Base-by-base conservation (phyloP, 2,888 invertebrate species). In the Galerucella calmariensis region DNA sequence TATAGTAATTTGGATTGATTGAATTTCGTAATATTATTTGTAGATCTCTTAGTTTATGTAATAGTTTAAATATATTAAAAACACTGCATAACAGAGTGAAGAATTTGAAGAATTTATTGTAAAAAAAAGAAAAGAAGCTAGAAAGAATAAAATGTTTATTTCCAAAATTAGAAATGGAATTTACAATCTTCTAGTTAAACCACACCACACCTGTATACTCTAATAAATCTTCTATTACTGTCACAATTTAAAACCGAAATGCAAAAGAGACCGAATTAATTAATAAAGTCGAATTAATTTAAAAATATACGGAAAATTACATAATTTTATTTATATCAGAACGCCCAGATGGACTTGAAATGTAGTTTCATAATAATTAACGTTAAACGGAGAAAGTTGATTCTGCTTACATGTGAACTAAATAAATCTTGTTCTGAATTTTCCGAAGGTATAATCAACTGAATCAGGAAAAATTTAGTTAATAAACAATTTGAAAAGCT, bases 391-490 rank as follows among this genome's bases (percentile, higher is more conserved):
- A 76, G 79, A 79, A 79, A 79, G 79, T 78, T 59, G 20, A 69
- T 75, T 77, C 68, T 69, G 71, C 67, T 53, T 69, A 73, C 79
- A 79, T 75, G 78, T 79, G 79, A 76, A 76, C 78, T 75, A 72
- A 73, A 75, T 78, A 73, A 44, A 53, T 72, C 51, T 51, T 53
- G 12, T 62, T 48, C 14, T 48, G n/a, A 53, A 20, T 67, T 53
- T 56, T 56, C 3, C 51, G n/a, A 51, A 51, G 27, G 8, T 35
- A 35, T 8, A 8, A 35, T 8, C 8, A 35, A 35, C 6, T 8
- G 35, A 35, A 35, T 35, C 35, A 5, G 5, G 35, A 35, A 35
- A 35, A 35, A 35, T 35, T 35, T 35, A 5, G 5, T 5, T 27
- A 27, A 27, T 27, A 27, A 2, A 2, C 27, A 27, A 27, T 27